A percentile compares a stretch with the other conserved stretches of the same genome.
phyloP scores from a whole-genome alignment of 1,140 invertebrate genomes.

The Phortica variegata region DNA sequence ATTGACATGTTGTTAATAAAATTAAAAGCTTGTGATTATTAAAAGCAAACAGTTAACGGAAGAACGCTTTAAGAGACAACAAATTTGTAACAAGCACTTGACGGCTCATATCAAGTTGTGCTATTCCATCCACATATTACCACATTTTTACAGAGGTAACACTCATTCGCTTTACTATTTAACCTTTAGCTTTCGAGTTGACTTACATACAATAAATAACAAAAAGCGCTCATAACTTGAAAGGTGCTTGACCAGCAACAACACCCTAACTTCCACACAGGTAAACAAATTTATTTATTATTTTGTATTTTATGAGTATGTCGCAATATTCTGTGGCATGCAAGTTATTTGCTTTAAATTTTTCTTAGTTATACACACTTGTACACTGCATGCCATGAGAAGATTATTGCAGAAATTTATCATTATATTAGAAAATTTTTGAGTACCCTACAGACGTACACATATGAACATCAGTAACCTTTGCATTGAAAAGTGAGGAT shows the following conservation, averaged over 20 bases:
- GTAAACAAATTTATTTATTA: too few relatives aligned
- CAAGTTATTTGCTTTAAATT: constrained; percentile 14
- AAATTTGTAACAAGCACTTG: constrained; percentile 4
- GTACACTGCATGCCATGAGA: too few relatives aligned
- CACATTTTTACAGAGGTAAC: too few relatives aligned
- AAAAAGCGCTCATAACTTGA: too few relatives aligned
- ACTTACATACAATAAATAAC: too few relatives aligned
- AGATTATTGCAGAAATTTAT: constrained; percentile 30
- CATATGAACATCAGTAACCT: too few relatives aligned
- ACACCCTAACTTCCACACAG: too few relatives aligned
- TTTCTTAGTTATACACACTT: neutral
- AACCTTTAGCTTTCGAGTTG: too few relatives aligned
- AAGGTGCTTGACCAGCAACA: too few relatives aligned
- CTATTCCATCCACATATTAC: too few relatives aligned
- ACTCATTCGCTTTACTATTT: too few relatives aligned
- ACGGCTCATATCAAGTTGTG: neutral
- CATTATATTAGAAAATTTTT: constrained; percentile 44
- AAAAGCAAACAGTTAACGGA: constrained; percentile 19
- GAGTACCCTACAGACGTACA: too few relatives aligned
- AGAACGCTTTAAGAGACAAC: constrained; percentile 2
- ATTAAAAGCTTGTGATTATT: constrained; percentile 13
- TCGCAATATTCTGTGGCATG: constrained; percentile 9
- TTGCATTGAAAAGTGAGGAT: constrained; percentile 6
- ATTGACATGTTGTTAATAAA: constrained; percentile 40
- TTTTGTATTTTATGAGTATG: constrained; percentile 3